Base-by-base conservation (phyloP, 2,797 vertebrate genomes). In the Sebastes paucispinis region DNA sequence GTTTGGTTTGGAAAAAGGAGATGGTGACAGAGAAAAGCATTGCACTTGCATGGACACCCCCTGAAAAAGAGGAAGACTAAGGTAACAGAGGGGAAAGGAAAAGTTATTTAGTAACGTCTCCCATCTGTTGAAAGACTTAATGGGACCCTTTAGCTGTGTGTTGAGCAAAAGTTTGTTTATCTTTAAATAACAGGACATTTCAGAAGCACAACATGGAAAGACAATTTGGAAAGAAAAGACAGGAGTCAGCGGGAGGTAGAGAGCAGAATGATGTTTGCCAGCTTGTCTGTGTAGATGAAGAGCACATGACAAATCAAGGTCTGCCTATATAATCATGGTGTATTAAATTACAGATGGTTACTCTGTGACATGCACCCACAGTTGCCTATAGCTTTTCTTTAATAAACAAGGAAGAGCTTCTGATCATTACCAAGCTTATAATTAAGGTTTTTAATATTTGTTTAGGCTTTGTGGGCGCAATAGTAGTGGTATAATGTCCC, bases 41-140 rank as follows among this genome's bases (percentile, higher is more conserved):
- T 75, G 34, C 69, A 65, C 65, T 85, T 68, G 18, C 24, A 69
- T 20, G 39, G 62, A 69, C 43, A 47, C 55, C 64, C 31, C 54
- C 60, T 69, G 69, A 68, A 39, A 74, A 68, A 24, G 34, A 75
- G n/a, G 60, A 64, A 81, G 27, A 47, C 31, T 27, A 24, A 52
- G 8, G 16, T 32, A 68, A 75, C 59, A 73, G 71, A 74, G n/a
- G 31, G 43, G 71, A 83, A 81, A 76, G 69, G 57, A 80, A 83
- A 84, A 32, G n/a, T 74, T 62, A 73, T 88, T 84, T 64, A 76
- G 76, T 12, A 13, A 14, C 66, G 0, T 43, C 32, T 14, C 31
- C 79, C 79, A 83, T 88, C 88, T 92, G 87, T 81, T 85, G 58
- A 69, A 90, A 6, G 9, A 79, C 77, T 90, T 58, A 57, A 75